These are phyloP conservation scores for Notothenia coriiceps DNA, from an alignment of 2,113 vertebrate species.

Conservation along the genomic window DNA sequence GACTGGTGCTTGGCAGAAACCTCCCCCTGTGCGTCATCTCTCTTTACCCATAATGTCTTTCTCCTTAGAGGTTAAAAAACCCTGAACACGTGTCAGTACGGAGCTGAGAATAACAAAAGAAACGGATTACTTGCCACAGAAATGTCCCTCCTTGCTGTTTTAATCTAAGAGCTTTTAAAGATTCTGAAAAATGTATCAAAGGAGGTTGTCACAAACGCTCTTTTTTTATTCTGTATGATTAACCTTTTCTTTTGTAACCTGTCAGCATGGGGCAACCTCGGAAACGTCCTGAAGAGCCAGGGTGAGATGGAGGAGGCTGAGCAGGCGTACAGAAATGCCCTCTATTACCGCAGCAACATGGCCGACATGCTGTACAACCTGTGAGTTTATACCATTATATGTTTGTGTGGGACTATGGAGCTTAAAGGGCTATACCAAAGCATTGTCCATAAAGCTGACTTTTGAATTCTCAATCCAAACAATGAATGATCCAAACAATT, in stretches of 20 bases:
- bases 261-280: slow-evolving; percentile 98
- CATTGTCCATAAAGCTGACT: too few relatives aligned
- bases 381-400: slow-evolving; percentile 85
- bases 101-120: slow-evolving; percentile 33
- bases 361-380: slow-evolving; percentile 99
- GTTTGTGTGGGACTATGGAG: neutral
- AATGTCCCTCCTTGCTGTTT: slow-evolving; percentile 27
- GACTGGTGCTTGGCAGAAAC: slow-evolving; percentile 49
- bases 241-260: slow-evolving; percentile 47
- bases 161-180: slow-evolving; percentile 15
- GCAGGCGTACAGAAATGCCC: slow-evolving; percentile 95
- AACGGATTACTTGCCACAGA: slow-evolving; percentile 32
- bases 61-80: slow-evolving; percentile 26
- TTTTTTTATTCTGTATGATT: slow-evolving; percentile 25
- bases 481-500: too few relatives aligned
- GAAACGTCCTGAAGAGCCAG: slow-evolving; percentile 99
- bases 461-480: too few relatives aligned
- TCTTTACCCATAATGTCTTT: slow-evolving; percentile 20
- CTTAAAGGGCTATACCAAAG: neutral
- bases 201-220: neutral
- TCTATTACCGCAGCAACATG: slow-evolving; percentile 99
- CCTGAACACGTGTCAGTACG: slow-evolving; percentile 8
- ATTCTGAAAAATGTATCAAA: neutral
- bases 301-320: slow-evolving; percentile 96
- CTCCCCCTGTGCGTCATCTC: slow-evolving; percentile 46